Evolutionary conservation across 2,797 vertebrate genomes (phyloP).

Genomic region (Merluccius polli): DNA sequence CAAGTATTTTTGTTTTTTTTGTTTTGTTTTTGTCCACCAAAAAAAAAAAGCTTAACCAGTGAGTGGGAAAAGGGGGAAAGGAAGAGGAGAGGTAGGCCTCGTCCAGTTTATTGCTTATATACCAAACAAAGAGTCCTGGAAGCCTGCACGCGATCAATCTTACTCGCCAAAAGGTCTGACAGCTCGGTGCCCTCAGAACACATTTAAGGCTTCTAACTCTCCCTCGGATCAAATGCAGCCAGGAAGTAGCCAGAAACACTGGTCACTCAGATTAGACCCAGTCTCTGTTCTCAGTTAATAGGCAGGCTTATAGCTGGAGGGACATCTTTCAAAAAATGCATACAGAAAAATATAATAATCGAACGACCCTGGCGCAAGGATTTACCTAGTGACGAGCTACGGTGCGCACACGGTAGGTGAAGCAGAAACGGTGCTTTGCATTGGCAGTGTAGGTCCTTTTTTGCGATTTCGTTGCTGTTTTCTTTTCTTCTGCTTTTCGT

Average conservation of each 20-base stretch:
- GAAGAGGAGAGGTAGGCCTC: slow-evolving; percentile 67
- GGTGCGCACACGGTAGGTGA: slow-evolving; percentile 60
- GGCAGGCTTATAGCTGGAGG: slow-evolving; percentile 65
- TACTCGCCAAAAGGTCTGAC: slow-evolving; percentile 99
- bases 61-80: slow-evolving; percentile 43
- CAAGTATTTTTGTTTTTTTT: slow-evolving; percentile 44
- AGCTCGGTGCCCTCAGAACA: slow-evolving; percentile 98
- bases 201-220: slow-evolving; percentile 97
- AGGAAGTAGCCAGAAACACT: slow-evolving; percentile 85
- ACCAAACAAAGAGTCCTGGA: slow-evolving; percentile 98
- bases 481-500: neutral
- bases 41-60: slow-evolving; percentile 37
- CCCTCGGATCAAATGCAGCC: slow-evolving; percentile 91
- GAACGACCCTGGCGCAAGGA: slow-evolving; percentile 41
- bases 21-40: slow-evolving; percentile 31
- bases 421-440: slow-evolving; percentile 20
- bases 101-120: slow-evolving; percentile 88
- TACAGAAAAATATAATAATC: slow-evolving; percentile 45
- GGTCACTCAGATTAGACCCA: slow-evolving; percentile 68
- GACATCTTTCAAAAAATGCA: slow-evolving; percentile 56
- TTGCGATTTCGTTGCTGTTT: neutral
- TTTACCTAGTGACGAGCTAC: slow-evolving; percentile 39
- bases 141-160: slow-evolving; percentile 98
- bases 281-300: slow-evolving; percentile 58
- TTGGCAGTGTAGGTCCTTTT: slow-evolving; percentile 42